These are phyloP conservation scores for Drosophila setosimentum DNA, from an alignment of 2,888 invertebrate genomes.

Conservation along the genomic window DNA sequence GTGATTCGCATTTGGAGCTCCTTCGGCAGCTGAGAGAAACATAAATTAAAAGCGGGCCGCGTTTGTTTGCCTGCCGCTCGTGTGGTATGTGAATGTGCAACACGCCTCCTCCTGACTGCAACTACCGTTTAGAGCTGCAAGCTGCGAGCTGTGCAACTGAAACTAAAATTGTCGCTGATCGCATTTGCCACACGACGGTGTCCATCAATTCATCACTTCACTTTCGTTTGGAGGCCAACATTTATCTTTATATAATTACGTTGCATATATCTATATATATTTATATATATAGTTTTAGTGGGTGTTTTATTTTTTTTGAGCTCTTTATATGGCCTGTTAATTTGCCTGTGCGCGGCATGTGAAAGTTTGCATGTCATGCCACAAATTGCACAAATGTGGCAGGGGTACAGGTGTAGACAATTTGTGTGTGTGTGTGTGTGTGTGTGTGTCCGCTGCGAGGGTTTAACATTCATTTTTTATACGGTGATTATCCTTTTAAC, in stretches of 20 bases:
- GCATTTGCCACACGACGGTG: conserved; percentile 50
- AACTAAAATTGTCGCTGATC: conserved; percentile 17
- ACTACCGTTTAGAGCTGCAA: conserved; percentile 2
- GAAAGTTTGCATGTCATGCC: conserved; percentile 77
- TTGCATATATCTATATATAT: conserved; percentile 2
- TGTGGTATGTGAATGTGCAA: conserved; percentile 67
- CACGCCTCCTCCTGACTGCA: conserved; percentile 48
- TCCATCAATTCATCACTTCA: conserved; percentile 83
- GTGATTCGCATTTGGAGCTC: conserved; percentile 23
- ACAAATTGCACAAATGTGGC: conserved; percentile 75
- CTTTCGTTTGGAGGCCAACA: conserved; percentile 70
- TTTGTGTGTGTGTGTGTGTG: background rate
- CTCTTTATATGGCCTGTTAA: conserved; percentile 44
- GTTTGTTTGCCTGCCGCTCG: conserved; percentile 65
- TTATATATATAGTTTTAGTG: conserved; percentile 48
- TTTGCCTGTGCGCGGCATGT: conserved; percentile 68
- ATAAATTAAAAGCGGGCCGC: conserved; percentile 65
- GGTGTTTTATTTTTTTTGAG: conserved; percentile 66
- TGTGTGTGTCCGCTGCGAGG: conserved; percentile 49
- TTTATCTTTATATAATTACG: conserved; percentile 21
- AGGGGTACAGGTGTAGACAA: conserved; percentile 28
- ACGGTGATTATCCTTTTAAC: conserved; percentile 75
- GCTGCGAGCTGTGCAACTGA: background rate
- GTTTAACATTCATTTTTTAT: conserved; percentile 75
- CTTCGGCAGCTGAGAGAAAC: conserved; percentile 51